Evolutionary conservation across 2,797 vertebrate species (phyloP), one percentile per base, ranked within the genome.

Genomic region (Eidolon dupreanum): DNA sequence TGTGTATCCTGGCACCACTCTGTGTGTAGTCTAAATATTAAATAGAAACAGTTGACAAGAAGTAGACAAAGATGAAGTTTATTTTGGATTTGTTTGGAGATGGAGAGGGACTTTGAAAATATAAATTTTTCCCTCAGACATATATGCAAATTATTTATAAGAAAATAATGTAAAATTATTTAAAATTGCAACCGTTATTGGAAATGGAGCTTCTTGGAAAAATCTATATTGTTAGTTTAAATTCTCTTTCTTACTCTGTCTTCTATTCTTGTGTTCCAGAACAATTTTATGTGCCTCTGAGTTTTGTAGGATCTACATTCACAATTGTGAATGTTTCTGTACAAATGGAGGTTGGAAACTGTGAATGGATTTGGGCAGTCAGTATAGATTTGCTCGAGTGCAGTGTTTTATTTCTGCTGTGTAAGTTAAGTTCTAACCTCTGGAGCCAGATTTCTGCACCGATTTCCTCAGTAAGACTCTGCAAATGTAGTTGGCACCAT

Each of bases 381-480:
- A 78, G 65, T 95, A 70, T 84, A 94, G 61, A 97, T 97, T 97
- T 97, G 94, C 68, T 92, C 43, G 92, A 96, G 95, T 70, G 66
- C 71, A 97, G 87, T 55, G 79, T 97, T 98, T 97, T 96, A 68
- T 93, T 95, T 97, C 77, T 84, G 90, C 41, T 43, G 61, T 43
- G 93, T 93, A 97, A 96, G 92, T 93, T 97, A 97, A 98, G 96
- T 97, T 88, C 95, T 98, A 97, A 97, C 66, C 89, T 97, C 88
- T 79, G 83, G 74, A 95, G 94, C 95, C 90, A 96, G 97, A 90
- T 97, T 95, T 96, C 95, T 90, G 75, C 36, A 78, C 79, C 0
- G 43, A 70, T 97, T 97, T 97, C 94, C 93, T 96, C 93, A 17
- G 92, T 36, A n/a, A 86, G 59, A 43, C 41, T 91, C 73, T 95